Percentiles rank a stretch among this genome's conserved stretches.
phyloP scores from a whole-genome alignment of 1,140 invertebrate species.

The Coelopa frigida region DNA sequence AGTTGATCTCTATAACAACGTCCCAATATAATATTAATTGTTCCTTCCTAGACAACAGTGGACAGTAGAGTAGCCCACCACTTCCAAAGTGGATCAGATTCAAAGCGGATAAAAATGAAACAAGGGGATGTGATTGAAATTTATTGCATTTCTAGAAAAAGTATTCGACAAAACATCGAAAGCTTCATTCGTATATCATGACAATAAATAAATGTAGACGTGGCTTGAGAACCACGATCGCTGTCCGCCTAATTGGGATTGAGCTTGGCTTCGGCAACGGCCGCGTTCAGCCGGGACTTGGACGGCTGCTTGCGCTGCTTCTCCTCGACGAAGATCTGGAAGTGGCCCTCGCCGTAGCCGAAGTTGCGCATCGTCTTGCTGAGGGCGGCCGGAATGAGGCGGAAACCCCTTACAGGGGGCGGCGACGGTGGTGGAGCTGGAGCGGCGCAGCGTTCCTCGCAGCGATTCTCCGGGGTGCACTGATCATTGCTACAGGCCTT shows the following conservation, averaged over 20 bases:
- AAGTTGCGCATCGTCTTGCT: slow-evolving; percentile 37
- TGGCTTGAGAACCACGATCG: no score
- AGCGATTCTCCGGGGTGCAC: slow-evolving; percentile 10
- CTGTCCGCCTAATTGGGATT: slow-evolving; percentile 44
- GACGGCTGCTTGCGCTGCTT: slow-evolving; percentile 37
- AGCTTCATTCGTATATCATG: no score
- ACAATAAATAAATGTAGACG: no score
- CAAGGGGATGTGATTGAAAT: no score
- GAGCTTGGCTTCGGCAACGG: slow-evolving; percentile 37
- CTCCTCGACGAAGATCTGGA: slow-evolving; percentile 39
- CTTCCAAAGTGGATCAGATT: no score
- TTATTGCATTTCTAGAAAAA: no score
- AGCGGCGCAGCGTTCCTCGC: slow-evolving; percentile 6
- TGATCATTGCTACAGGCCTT: slow-evolving; percentile 18
- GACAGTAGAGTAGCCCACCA: no score
- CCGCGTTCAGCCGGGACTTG: slow-evolving; percentile 34
- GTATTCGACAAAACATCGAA: no score
- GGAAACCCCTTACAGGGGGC: slow-evolving; percentile 21
- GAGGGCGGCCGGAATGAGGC: slow-evolving; percentile 30
- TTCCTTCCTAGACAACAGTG: no score
- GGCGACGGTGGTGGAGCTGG: slow-evolving; percentile 15
- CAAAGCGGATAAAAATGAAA: no score
- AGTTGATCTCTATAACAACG: no score
- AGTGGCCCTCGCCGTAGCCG: slow-evolving; percentile 37
- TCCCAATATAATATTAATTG: no score